These are phyloP conservation scores for Oconnorella tubifera DNA, from an alignment of 2,888 invertebrate genomes.

Conservation along the genomic window DNA sequence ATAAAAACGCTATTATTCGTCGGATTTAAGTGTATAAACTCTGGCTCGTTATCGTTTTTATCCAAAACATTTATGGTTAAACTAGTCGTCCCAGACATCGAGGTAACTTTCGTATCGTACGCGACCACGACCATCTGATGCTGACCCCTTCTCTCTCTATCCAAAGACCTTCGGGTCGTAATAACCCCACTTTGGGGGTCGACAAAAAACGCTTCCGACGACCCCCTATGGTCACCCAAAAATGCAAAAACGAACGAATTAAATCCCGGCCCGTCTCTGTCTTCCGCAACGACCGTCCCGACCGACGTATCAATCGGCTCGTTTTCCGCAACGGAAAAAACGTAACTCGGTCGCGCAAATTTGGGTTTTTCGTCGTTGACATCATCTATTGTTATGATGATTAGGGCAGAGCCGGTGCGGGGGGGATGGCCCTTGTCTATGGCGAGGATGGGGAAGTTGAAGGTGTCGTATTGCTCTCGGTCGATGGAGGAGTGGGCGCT, in stretches of 20 bases:
- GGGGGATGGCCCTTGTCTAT: slow-evolving; percentile 27
- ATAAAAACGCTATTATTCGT: slow-evolving; percentile 24
- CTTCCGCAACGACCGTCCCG: slow-evolving; percentile 16
- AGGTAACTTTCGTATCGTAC: slow-evolving; percentile 15
- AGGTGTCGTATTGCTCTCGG: slow-evolving; percentile 23
- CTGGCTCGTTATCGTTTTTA: slow-evolving; percentile 32
- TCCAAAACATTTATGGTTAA: slow-evolving; percentile 29
- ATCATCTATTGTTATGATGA: slow-evolving; percentile 25
- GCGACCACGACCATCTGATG: slow-evolving; percentile 27
- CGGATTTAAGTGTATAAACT: slow-evolving; percentile 23
- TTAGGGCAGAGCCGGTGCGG: slow-evolving; percentile 18
- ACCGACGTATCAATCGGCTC: slow-evolving; percentile 18
- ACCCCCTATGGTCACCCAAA: neutral
- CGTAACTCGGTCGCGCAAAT: slow-evolving; percentile 20
- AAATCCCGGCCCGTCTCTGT: slow-evolving; percentile 18
- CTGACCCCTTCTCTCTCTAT: slow-evolving; percentile 23
- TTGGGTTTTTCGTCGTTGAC: slow-evolving; percentile 32
- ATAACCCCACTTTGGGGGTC: slow-evolving; percentile 20
- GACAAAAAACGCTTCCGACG: slow-evolving; percentile 11
- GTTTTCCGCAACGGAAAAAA: slow-evolving; percentile 21
- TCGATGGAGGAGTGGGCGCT: slow-evolving; percentile 24
- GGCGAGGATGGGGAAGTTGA: slow-evolving; percentile 29
- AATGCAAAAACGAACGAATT: slow-evolving; percentile 17
- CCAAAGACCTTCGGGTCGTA: slow-evolving; percentile 21
- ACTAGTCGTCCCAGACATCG: slow-evolving; percentile 18